Evolutionary conservation across 2,797 vertebrate species (phyloP), one percentile per base, ranked within the genome.

Genomic region (Parauchenoglanis punctatus): DNA sequence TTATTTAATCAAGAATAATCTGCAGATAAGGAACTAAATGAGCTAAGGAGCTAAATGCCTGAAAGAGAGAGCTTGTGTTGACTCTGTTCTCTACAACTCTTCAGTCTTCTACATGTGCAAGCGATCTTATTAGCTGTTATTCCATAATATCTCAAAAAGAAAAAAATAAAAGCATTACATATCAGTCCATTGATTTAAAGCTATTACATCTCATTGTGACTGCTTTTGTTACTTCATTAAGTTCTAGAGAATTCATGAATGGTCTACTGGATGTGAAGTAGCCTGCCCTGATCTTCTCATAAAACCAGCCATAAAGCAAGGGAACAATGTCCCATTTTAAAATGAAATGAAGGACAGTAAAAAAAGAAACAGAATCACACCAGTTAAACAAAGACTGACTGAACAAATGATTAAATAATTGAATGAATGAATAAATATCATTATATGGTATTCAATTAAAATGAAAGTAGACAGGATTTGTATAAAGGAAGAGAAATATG

Each of bases 291-390:
- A 89, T 91, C 85, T 77, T 84, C 70, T 58, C 23, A 89, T 92
- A 86, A 93, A 94, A 88, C 58, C 87, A 59, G 25, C 28, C 73
- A 87, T 86, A 91, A 91, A 90, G 5, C 72, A 31, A 81, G 78
- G n/a, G 85, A 67, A 8, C 49, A 56, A 65, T 85, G 56, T 59
- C 65, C 56, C 23, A 75, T 81, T 78, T 81, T 65, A 63, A 65
- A 63, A 85, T 58, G 25, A 65, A 81, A 88, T 44, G 25, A 82
- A 75, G 23, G 67, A 49, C 54, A 86, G 44, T 28, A 49, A 58
- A 18, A 59, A 28, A 18, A 18, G 31, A 25, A 80, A 80, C 8
- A 25, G 49, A 44, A 17, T 81, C 6, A 3, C 1, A 13, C 46
- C 46, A 15, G 15, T 56, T 67, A 52, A 83, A 83, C 20, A 61